Base-by-base conservation (phyloP, 1,140 invertebrate genomes). In the Drosophila trapezifrons region DNA sequence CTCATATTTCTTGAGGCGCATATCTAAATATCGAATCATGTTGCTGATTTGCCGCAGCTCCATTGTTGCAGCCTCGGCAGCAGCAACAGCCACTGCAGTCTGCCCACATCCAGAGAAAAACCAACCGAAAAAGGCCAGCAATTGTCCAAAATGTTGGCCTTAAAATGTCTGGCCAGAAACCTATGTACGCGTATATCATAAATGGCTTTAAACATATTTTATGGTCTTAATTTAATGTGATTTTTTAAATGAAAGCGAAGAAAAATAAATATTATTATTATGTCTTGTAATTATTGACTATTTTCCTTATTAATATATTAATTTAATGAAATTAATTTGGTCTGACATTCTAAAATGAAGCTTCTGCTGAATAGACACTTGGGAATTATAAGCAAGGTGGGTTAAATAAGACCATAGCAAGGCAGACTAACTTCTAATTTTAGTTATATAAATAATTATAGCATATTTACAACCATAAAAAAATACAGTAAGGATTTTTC, bases 1-100 rank as follows among this genome's bases (percentile, higher is more conserved):
- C 83, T 86, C 82, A 86, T 86, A 86, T 86, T 86, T 86, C 83
- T 86, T 86, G 80, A 81, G 76, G 82, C 82, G 82, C 82, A 86
- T 86, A 86, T 86, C 82, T 86, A 86, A 86, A 86, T 86, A 86
- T 86, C 82, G 83, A 86, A 86, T 86, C 82, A 87, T 86, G 82
- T 86, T 81, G 82, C 82, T 87, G 82, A 86, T 86, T 86, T 84
- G 80, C 80, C 72, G 75, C 80, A 74, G 59, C 47, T 78, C 83
- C 82, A 87, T 86, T 86, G 84, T 83, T 71, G 69, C 63, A 66
- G 38, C 62, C 3, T 25, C 60, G 37, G 46, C 47, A 17, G 45
- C 67, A 32, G 32, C 45, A 60, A 18, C 54, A 37, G 57, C 22
- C 29, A 35, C 20, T 37, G 51, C 32, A 35, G 32, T 37, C 51